phyloP scores from a whole-genome alignment of 2,888 invertebrate genomes.

The Hedya salicella region DNA sequence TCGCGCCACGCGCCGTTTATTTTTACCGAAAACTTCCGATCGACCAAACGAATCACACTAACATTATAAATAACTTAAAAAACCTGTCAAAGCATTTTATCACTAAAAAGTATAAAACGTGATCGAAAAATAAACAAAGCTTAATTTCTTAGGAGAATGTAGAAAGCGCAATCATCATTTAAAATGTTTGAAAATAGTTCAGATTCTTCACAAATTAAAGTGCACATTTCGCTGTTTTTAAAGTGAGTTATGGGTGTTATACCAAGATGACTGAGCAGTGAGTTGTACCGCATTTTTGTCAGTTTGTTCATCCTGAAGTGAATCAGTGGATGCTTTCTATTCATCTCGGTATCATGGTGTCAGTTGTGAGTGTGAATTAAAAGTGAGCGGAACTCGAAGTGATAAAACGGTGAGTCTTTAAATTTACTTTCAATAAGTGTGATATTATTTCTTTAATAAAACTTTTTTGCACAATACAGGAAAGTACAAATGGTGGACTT shows the following conservation, averaged over 20 bases:
- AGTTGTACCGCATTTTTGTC: slow-evolving; percentile 34
- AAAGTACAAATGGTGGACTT: too few relatives aligned
- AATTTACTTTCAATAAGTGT: too few relatives aligned
- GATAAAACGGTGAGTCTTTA: slow-evolving; percentile 4
- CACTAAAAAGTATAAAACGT: slow-evolving; percentile 26
- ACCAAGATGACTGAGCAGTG: slow-evolving; percentile 31
- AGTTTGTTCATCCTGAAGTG: slow-evolving; percentile 36
- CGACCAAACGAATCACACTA: slow-evolving; percentile 36
- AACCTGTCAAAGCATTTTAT: slow-evolving; percentile 22
- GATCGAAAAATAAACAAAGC: slow-evolving; percentile 23
- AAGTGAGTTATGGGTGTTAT: slow-evolving; percentile 5
- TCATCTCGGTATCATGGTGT: background rate
- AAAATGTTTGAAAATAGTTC: background rate
- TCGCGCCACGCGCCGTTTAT: slow-evolving; percentile 47
- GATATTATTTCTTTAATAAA: too few relatives aligned
- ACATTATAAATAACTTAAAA: slow-evolving; percentile 39
- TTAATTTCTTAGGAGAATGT: slow-evolving; percentile 1
- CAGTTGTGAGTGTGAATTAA: slow-evolving; percentile 30
- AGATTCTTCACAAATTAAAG: background rate
- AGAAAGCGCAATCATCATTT: background rate
- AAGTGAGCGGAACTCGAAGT: slow-evolving; percentile 14
- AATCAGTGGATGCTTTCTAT: slow-evolving; percentile 25
- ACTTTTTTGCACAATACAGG: too few relatives aligned
- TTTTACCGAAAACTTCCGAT: slow-evolving; percentile 47
- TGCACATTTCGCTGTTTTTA: background rate